These are phyloP conservation scores for Bovichtus variegatus DNA, from an alignment of 2,797 vertebrate species.

Conservation along the genomic window DNA sequence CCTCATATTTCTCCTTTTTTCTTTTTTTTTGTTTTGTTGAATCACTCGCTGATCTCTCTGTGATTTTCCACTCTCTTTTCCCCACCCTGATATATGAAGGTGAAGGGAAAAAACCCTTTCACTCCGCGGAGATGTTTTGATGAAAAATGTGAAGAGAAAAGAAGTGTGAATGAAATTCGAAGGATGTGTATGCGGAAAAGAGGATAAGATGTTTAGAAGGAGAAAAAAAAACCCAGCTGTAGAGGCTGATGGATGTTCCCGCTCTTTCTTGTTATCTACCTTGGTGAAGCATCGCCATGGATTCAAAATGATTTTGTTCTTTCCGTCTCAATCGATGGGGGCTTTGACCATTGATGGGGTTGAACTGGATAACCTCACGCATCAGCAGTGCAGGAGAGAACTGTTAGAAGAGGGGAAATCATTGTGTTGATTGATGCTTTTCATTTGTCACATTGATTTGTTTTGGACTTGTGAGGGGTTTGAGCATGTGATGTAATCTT, in stretches of 20 bases:
- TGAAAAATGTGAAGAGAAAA: not conserved
- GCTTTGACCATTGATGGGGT: slow-evolving; percentile 50
- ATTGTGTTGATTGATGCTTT: slow-evolving; percentile 67
- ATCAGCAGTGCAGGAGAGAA: slow-evolving; percentile 28
- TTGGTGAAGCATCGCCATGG: slow-evolving; percentile 37
- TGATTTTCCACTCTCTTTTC: not conserved
- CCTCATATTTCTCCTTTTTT: not conserved
- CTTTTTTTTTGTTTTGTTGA: slow-evolving; percentile 7
- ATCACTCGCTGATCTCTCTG: not conserved
- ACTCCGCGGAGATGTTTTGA: not conserved
- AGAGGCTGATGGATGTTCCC: slow-evolving; percentile 30
- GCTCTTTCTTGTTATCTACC: slow-evolving; percentile 37
- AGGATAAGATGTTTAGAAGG: not conserved
- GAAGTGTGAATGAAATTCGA: slow-evolving; percentile 15
- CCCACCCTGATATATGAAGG: slow-evolving; percentile 23
- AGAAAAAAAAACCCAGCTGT: not conserved
- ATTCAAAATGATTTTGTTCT: slow-evolving; percentile 54
- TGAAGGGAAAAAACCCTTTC: not conserved
- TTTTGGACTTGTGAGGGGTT: slow-evolving; percentile 41
- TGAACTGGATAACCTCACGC: slow-evolving; percentile 63
- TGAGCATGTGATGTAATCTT: slow-evolving; percentile 41
- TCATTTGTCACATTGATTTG: slow-evolving; percentile 67
- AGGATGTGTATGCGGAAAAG: slow-evolving; percentile 11
- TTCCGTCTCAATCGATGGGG: slow-evolving; percentile 38
- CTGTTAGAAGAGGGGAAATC: slow-evolving; percentile 51